Percentiles rank a stretch among this genome's conserved stretches.
Evolutionary conservation across 1,140 invertebrate genomes (phyloP).

Genomic region (Trigoniulus corallinus): DNA sequence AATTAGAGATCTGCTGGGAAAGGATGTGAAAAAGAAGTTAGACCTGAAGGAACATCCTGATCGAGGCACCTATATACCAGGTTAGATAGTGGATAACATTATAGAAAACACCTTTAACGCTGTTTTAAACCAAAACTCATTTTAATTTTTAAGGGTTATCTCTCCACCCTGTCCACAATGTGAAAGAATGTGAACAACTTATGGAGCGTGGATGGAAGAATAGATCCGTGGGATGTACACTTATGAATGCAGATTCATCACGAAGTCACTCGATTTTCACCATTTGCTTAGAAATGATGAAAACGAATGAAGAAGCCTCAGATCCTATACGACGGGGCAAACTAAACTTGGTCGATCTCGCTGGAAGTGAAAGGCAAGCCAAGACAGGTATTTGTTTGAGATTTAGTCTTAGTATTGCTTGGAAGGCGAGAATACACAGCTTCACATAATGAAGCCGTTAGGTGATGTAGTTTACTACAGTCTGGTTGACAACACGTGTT

Average conservation of each 20-base stretch:
- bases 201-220: conserved; percentile 59
- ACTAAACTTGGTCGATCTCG: conserved; percentile 60
- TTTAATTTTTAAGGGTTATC: conserved; percentile 35
- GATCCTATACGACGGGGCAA: conserved; percentile 50
- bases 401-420: conserved; percentile 3
- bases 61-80: conserved; percentile 61
- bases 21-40: conserved; percentile 44
- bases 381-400: conserved; percentile 67
- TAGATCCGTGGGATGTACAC: conserved; percentile 53
- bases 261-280: conserved; percentile 83
- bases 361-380: conserved; percentile 71
- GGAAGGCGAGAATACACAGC: too few species aligned
- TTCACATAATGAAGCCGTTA: too few species aligned
- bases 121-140: neutral
- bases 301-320: conserved; percentile 25
- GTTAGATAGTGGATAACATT: conserved; percentile 21
- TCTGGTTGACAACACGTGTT: too few species aligned
- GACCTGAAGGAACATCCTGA: conserved; percentile 64
- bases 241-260: conserved; percentile 75
- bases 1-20: conserved; percentile 55
- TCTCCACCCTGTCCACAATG: conserved; percentile 56
- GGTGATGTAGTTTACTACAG: too few species aligned
- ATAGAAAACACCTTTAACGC: neutral
- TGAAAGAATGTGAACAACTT: conserved; percentile 48
- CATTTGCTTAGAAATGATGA: conserved; percentile 64